Evolutionary conservation across 1,140 invertebrate species (phyloP), one percentile per base, ranked within the genome.

Genomic region (Probaryconus sp.): DNA sequence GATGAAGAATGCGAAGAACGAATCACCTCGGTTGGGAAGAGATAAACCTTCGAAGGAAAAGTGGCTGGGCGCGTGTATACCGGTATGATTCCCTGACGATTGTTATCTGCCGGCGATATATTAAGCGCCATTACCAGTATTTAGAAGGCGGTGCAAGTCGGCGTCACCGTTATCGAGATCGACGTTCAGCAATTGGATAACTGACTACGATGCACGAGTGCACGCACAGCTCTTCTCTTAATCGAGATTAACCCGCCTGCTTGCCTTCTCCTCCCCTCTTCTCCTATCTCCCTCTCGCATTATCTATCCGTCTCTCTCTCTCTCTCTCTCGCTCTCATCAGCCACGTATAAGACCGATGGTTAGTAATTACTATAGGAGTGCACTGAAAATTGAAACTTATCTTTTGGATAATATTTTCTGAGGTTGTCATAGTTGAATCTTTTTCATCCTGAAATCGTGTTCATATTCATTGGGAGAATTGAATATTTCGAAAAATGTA

Each of bases 81-180:
- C 69, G 79, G 61, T 56, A 68, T 74, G 48, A 81, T 81, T 78
- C 76, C 76, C 74, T 75, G 68, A 76, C 71, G 81, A 82, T 82
- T 80, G 79, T 81, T 82, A 82, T 81, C 81, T 81, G 37, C 30
- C 69, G 68, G 70, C 81, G 80, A 83, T 81, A 80, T 83, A 81
- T 83, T 81, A 81, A 83, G 78, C 77, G 78, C 76, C 80, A 83
- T 83, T 83, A 83, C 76, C 76, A 73, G 80, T 81, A 83, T 81
- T 83, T 83, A 83, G 79, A 83, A 81, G 80, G 65, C 80, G 79
- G 79, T 75, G 67, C 73, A 79, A 72, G 65, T 68, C 68, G 47
- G 72, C 68, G 40, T 71, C 58, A 70, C 73, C 69, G 77, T 83
- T 83, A 83, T 83, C 81, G 79, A 81, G 81, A 82, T 82, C 71